Evolutionary conservation across 2,797 vertebrate species (phyloP), one percentile per base, ranked within the genome.

Genomic region (Tragelaphus oryx): DNA sequence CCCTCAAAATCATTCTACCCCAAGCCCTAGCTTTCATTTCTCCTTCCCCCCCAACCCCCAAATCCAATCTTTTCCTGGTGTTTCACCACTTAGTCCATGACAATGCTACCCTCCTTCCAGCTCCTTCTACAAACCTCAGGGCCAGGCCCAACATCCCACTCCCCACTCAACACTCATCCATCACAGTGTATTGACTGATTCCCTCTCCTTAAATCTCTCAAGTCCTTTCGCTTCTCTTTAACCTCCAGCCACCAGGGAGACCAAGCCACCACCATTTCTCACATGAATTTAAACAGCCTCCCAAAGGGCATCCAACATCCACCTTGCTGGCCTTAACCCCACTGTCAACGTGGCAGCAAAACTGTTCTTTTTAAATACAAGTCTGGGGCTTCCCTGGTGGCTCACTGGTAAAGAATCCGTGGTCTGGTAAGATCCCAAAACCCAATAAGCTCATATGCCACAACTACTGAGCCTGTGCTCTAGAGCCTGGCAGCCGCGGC

Each of bases 361-460:
- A 94, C 16, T 12, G 10, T 62, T 92, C 81, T 84, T 80, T 87
- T 62, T 11, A 84, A 96, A 87, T n/a, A 60, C 13, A 68, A n/a
- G 33, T 52, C 33, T 68, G 62, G 62, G 33, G 62, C 2, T 3
- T 5, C 62, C 62, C 62, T 22, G 18, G n/a, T 37, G 62, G 62
- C 62, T 68, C n/a, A 11, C 62, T 20, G 8, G 62, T 68, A 37
- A 37, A 37, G 62, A 37, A 37, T 37, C 62, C 1, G 0, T 37
- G 33, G n/a, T 68, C 62, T 37, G 62, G 62, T 37, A 22, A 68
- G 62, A 68, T 37, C 62, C 62, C n/a, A 6, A 37, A 68, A 37
- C 5, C 18, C 33, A 37, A 1, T 37, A 37, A 68, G 18, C 9
- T 37, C 18, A 5, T 11, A 33, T 37, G 18, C n/a, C 18, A 37